Evolutionary conservation across 2,888 invertebrate genomes (phyloP).

Genomic region (Dione juno): DNA sequence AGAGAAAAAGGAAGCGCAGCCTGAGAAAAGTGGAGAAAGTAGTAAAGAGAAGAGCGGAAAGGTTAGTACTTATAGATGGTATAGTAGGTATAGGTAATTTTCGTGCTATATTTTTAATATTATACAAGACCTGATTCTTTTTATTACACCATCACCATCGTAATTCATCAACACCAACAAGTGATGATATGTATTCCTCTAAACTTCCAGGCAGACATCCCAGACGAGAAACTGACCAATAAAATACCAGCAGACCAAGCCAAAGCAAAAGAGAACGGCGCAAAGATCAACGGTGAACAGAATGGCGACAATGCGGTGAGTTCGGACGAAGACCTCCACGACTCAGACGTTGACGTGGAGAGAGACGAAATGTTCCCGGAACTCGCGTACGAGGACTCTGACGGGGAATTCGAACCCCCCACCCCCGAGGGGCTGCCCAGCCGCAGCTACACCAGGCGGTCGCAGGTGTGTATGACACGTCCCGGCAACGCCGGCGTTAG

Average conservation of each 20-base stretch:
- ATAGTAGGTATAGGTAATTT: no score
- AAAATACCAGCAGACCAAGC: constrained; percentile 48
- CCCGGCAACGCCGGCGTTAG: no score
- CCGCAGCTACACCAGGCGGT: constrained; percentile 72
- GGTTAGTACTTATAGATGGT: constrained; percentile 58
- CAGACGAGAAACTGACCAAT: constrained; percentile 46
- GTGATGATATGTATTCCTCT: background rate
- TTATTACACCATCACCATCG: no score
- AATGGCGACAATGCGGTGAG: constrained; percentile 59
- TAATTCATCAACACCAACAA: no score
- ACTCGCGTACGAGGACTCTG: constrained; percentile 76
- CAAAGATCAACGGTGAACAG: constrained; percentile 61
- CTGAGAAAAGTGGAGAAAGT: constrained; percentile 51
- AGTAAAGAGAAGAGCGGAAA: constrained; percentile 62
- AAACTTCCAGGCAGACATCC: constrained; percentile 57
- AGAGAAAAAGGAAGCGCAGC: constrained; percentile 45
- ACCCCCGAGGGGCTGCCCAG: constrained; percentile 60
- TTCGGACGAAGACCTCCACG: constrained; percentile 53
- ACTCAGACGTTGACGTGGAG: constrained; percentile 48
- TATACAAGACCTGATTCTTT: no score
- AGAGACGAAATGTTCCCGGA: constrained; percentile 78
- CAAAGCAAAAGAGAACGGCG: constrained; percentile 64
- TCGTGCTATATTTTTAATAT: no score
- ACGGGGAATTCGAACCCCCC: constrained; percentile 66
- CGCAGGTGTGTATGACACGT: constrained; percentile 64